These are phyloP conservation scores for Nomia melanderi DNA, from an alignment of 1,140 invertebrate genomes.

Conservation along the genomic window DNA sequence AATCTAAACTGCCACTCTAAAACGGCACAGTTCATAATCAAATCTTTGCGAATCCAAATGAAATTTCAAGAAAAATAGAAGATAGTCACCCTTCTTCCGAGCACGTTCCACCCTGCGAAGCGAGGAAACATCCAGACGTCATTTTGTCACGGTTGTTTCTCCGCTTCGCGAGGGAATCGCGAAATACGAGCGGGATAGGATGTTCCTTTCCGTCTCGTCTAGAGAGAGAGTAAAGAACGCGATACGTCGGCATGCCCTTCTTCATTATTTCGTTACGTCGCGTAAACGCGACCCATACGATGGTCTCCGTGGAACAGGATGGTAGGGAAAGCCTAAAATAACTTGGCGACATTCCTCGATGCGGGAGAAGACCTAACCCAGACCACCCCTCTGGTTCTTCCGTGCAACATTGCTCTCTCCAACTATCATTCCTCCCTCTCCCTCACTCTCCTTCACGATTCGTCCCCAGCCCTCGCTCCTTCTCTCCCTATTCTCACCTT, in stretches of 20 bases:
- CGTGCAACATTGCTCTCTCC: conserved; percentile 56
- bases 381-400: conserved; percentile 42
- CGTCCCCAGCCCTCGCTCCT: neutral
- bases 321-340: conserved; percentile 69
- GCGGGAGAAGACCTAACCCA: conserved; percentile 24
- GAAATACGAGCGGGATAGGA: neutral
- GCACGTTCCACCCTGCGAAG: too few relatives aligned
- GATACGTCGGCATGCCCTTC: conserved; percentile 29
- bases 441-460: conserved; percentile 23
- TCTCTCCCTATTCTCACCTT: conserved; percentile 15
- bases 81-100: too few relatives aligned
- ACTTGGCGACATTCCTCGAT: conserved; percentile 69
- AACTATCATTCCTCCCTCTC: neutral
- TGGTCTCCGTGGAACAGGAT: conserved; percentile 32
- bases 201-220: conserved; percentile 32
- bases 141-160: neutral
- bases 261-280: conserved; percentile 71
- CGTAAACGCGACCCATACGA: conserved; percentile 63
- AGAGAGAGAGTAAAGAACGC: neutral
- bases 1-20: too few relatives aligned
- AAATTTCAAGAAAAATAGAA: neutral
- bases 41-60: too few relatives aligned
- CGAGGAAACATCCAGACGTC: neutral
- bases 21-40: too few relatives aligned
- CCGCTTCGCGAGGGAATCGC: neutral